These are phyloP conservation scores for Poecilobothrus nobilitatus DNA, from an alignment of 2,888 invertebrate species.

Conservation along the genomic window DNA sequence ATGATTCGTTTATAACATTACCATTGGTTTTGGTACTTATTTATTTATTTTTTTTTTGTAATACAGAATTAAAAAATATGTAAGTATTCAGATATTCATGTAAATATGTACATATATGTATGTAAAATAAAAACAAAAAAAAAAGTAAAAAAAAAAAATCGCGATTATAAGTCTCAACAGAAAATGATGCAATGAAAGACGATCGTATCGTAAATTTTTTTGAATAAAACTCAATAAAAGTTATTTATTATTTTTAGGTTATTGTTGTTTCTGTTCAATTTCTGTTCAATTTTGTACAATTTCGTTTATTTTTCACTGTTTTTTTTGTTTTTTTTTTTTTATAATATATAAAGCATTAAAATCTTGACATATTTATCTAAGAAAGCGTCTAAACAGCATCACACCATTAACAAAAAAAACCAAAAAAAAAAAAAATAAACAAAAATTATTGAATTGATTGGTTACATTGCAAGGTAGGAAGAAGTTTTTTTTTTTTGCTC, in stretches of 20 bases:
- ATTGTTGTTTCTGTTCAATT: no score
- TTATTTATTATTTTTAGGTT: background rate
- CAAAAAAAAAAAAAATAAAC: background rate
- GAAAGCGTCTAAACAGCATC: constrained; percentile 6
- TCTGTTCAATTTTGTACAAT: no score
- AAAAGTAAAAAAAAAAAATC: no score
- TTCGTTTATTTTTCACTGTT: no score
- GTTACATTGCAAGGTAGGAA: background rate
- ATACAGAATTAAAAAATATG: no score
- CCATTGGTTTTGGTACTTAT: no score
- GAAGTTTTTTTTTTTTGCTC: background rate
- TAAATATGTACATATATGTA: background rate
- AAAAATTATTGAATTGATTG: constrained; percentile 3
- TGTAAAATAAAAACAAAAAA: no score
- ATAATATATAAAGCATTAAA: background rate
- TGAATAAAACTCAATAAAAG: background rate
- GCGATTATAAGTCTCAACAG: background rate
- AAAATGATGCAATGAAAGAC: constrained; percentile 6
- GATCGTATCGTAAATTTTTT: background rate
- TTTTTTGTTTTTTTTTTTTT: background rate
- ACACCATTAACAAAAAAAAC: background rate
- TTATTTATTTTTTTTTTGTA: no score
- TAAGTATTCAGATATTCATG: background rate
- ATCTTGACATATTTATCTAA: constrained; percentile 6
- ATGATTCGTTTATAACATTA: background rate